These are phyloP conservation scores for Artemia franciscana DNA, from an alignment of 1,140 invertebrate genomes.

Conservation along the genomic window DNA sequence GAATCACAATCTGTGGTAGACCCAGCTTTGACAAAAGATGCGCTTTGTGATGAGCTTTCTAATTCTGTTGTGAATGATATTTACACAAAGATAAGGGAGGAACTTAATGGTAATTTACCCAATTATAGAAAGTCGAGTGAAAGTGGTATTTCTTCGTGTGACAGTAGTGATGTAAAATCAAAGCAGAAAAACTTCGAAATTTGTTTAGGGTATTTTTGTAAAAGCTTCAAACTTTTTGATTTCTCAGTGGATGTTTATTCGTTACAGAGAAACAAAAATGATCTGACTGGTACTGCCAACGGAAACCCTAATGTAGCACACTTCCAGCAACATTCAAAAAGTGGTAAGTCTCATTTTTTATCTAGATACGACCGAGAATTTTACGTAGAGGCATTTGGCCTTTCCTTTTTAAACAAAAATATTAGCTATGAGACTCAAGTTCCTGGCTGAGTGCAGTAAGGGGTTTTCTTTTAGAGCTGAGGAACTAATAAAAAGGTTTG, in stretches of 20 bases:
- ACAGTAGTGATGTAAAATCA: background rate
- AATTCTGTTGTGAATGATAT: background rate
- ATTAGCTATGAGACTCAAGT: too few relatives aligned
- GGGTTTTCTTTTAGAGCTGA: too few relatives aligned
- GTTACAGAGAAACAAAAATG: conserved; percentile 37
- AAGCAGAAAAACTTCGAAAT: conserved; percentile 13
- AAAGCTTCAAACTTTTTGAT: conserved; percentile 9
- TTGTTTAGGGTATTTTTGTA: conserved; percentile 14
- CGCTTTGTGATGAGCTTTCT: background rate
- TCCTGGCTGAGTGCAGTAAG: too few relatives aligned
- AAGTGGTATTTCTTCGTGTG: background rate
- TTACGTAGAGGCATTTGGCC: too few relatives aligned
- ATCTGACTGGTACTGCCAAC: background rate
- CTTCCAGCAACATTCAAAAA: conserved; percentile 34
- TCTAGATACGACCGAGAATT: too few relatives aligned
- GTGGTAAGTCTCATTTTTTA: too few relatives aligned
- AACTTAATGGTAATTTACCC: background rate
- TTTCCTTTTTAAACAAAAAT: too few relatives aligned
- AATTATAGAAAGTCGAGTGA: background rate
- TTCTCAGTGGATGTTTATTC: conserved; percentile 13
- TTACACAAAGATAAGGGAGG: background rate
- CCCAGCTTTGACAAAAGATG: background rate
- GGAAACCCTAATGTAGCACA: conserved; percentile 31
- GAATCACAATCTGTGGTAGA: background rate
- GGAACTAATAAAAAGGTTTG: too few relatives aligned